Percentiles rank a stretch among this genome's conserved stretches.
Evolutionary conservation across 2,888 invertebrate genomes (phyloP).

Genomic region (Catocala nupta): DNA sequence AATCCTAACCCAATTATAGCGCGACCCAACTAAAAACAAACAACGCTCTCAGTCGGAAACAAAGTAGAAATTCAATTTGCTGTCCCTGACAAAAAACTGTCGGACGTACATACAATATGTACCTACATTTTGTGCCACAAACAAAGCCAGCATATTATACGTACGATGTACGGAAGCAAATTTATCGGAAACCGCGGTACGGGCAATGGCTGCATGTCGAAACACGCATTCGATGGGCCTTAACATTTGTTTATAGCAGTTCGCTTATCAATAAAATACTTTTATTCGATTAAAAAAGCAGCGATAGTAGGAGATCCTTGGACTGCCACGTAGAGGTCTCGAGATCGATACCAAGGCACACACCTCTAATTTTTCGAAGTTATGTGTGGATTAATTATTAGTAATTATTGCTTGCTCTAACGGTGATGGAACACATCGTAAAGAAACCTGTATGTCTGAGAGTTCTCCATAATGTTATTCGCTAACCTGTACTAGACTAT

Average conservation of each 20-base stretch:
- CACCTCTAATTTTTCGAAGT: no score
- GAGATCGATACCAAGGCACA: no score
- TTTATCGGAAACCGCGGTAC: constrained; percentile 73
- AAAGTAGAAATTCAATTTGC: constrained; percentile 70
- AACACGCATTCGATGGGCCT: constrained; percentile 60
- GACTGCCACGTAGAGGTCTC: no score
- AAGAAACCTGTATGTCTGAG: no score
- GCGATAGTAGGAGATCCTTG: no score
- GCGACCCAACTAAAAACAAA: constrained; percentile 40
- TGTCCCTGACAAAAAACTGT: constrained; percentile 60
- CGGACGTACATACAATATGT: constrained; percentile 41
- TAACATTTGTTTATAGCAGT: constrained; percentile 51
- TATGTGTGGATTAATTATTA: no score
- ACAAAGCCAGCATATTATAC: constrained; percentile 74
- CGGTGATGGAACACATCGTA: no score
- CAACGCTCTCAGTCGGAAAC: constrained; percentile 42
- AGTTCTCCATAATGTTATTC: no score
- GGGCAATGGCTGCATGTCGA: constrained; percentile 60
- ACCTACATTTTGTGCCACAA: constrained; percentile 65
- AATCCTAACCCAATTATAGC: constrained; percentile 22
- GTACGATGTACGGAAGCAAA: constrained; percentile 57
- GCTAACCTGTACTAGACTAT: no score
- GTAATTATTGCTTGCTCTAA: no score
- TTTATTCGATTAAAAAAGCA: no score
- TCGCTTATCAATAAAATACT: no score